Percentiles rank a stretch among this genome's conserved stretches.
phyloP scores from a whole-genome alignment of 2,888 invertebrate species.

The Oscheius sp. region DNA sequence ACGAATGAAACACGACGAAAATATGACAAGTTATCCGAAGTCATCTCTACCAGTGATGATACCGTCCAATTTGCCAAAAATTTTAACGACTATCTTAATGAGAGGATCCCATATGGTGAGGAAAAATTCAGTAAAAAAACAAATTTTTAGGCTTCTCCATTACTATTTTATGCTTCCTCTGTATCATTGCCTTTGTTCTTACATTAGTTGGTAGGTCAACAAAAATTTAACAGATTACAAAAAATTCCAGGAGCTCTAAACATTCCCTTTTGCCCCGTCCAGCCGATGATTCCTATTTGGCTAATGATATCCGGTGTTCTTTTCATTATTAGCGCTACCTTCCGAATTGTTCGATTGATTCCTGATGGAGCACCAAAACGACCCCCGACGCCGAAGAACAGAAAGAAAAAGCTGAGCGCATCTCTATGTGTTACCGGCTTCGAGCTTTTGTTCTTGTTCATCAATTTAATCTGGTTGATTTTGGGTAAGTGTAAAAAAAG shows the following conservation, averaged over 20 bases:
- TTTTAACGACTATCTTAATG: constrained; percentile 58
- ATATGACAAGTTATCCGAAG: constrained; percentile 51
- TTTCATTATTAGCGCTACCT: constrained; percentile 57
- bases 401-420: background rate
- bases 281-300: constrained; percentile 68
- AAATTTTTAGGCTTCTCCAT: constrained; percentile 2
- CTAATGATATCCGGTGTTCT: constrained; percentile 59
- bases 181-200: constrained; percentile 44
- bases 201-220: constrained; percentile 50
- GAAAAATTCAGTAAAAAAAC: background rate
- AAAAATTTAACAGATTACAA: background rate
- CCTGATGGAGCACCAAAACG: constrained; percentile 41
- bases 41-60: constrained; percentile 61
- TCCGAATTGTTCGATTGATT: constrained; percentile 57
- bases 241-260: constrained; percentile 52
- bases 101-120: constrained; percentile 56
- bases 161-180: constrained; percentile 25
- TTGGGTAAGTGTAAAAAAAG: constrained; percentile 56
- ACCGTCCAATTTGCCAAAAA: constrained; percentile 65
- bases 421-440: constrained; percentile 42
- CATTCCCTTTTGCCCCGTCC: constrained; percentile 59
- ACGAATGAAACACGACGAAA: constrained; percentile 40
- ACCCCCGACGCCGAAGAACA: background rate
- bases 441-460: constrained; percentile 57
- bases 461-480: constrained; percentile 63